Conservation (phyloP, 2,888 invertebrate species). For the Eupithecia inturbata region DNA sequence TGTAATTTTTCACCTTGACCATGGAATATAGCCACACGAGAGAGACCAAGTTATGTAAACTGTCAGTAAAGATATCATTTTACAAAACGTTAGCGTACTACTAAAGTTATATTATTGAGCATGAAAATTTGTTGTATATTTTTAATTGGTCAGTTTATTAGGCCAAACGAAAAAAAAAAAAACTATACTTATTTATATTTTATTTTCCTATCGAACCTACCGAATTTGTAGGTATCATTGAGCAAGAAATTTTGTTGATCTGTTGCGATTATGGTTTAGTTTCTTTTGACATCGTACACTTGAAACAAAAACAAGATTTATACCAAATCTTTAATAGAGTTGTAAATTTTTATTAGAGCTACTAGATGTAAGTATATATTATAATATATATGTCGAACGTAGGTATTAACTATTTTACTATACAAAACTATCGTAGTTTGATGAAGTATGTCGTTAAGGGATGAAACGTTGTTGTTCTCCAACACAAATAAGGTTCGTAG, state of each 20-base stretch:
- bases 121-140: neutral
- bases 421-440: too few relatives aligned
- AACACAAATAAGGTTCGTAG: too few relatives aligned
- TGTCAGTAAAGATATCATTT: constrained; percentile 7
- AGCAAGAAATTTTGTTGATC: neutral
- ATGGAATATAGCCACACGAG: constrained; percentile 14
- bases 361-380: too few relatives aligned
- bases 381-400: too few relatives aligned
- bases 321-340: neutral
- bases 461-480: too few relatives aligned
- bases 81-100: neutral
- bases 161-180: too few relatives aligned
- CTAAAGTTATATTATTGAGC: too few relatives aligned
- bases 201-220: neutral
- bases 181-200: too few relatives aligned
- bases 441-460: too few relatives aligned
- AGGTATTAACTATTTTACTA: too few relatives aligned
- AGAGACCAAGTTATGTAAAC: constrained; percentile 7
- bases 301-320: neutral
- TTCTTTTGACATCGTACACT: neutral
- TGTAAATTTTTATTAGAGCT: too few relatives aligned
- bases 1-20: constrained; percentile 72
- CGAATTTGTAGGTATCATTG: neutral
- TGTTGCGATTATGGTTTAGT: neutral
- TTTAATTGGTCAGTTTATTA: too few relatives aligned